These are phyloP conservation scores for Anguilla pacifica DNA, from an alignment of 2,797 vertebrate genomes.

Conservation along the genomic window DNA sequence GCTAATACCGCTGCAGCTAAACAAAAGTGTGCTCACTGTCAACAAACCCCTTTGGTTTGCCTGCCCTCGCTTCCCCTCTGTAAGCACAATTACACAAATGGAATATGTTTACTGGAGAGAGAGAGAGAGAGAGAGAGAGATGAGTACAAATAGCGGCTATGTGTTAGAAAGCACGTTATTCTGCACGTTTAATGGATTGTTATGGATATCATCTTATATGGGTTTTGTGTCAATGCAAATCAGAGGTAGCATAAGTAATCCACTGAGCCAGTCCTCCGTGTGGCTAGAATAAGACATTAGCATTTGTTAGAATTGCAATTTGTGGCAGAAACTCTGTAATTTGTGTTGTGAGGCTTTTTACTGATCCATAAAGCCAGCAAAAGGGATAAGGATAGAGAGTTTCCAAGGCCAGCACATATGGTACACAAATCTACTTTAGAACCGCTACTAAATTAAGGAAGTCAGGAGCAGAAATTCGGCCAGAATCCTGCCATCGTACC, in stretches of 20 bases:
- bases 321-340: slow-evolving; percentile 41
- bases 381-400: slow-evolving; percentile 64
- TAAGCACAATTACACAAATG: slow-evolving; percentile 18
- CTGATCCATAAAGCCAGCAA: slow-evolving; percentile 51
- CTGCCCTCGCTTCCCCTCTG: neutral
- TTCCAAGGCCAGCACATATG: slow-evolving; percentile 64
- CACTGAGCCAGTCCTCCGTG: slow-evolving; percentile 56
- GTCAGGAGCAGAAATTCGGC: slow-evolving; percentile 75
- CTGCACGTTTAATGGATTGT: slow-evolving; percentile 33
- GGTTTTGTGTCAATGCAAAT: slow-evolving; percentile 45
- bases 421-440: slow-evolving; percentile 68
- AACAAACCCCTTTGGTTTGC: neutral
- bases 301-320: slow-evolving; percentile 52
- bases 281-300: slow-evolving; percentile 48
- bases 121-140: neutral
- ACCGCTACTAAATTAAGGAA: slow-evolving; percentile 72
- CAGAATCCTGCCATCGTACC: slow-evolving; percentile 77
- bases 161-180: slow-evolving; percentile 2
- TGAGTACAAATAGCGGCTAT: slow-evolving; percentile 4
- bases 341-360: slow-evolving; percentile 42
- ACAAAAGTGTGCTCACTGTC: neutral
- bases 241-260: slow-evolving; percentile 48
- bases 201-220: slow-evolving; percentile 25
- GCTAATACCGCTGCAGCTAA: neutral
- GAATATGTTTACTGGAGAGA: slow-evolving; percentile 8